Evolutionary conservation across 2,113 vertebrate species (phyloP), one percentile per base, ranked within the genome.

Genomic region (Sylvia atricapilla): DNA sequence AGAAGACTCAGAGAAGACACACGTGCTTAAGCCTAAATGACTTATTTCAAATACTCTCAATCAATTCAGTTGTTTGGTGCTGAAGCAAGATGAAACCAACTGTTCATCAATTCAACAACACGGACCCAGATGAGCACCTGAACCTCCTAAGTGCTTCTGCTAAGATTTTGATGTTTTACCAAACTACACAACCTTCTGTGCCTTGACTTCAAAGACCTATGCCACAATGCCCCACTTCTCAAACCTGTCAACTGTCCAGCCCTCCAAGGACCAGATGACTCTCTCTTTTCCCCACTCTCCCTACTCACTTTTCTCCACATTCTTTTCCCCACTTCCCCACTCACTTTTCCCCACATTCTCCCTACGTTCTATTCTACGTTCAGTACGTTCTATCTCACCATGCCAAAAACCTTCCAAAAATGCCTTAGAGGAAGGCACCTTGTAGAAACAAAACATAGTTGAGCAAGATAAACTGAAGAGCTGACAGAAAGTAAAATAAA

Each of bases 241-340:
- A 80, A 60, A 66, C 43, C 31, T 58, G n/a, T n/a, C 35, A 22
- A 44, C 18, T 58, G 19, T 23, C 55, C 76, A 62, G 79, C 21
- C 49, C n/a, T 7, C 3, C 44, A 56, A 47, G 15, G 27, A 55
- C 37, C 37, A 73, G 27, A 44, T 13, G 11, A 84, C 7, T 10
- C 31, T 59, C 27, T 79, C 27, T 24, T n/a, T 60, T 43, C 35
- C 23, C 11, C 0, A 0, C 13, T 28, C 55, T 8, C n/a, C n/a
- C n/a, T n/a, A n/a, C n/a, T n/a, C n/a, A n/a, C n/a, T n/a, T n/a
- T n/a, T n/a, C n/a, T n/a, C n/a, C n/a, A n/a, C n/a, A n/a, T n/a
- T 79, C 27, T 24, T n/a, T 60, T 43, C 35, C 23, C 11, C 0
- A 0, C 13, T 28, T n/a, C n/a, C n/a, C n/a, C n/a, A n/a, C n/a